phyloP scores from a whole-genome alignment of 2,888 invertebrate species.

The Drosophila kokeensis region DNA sequence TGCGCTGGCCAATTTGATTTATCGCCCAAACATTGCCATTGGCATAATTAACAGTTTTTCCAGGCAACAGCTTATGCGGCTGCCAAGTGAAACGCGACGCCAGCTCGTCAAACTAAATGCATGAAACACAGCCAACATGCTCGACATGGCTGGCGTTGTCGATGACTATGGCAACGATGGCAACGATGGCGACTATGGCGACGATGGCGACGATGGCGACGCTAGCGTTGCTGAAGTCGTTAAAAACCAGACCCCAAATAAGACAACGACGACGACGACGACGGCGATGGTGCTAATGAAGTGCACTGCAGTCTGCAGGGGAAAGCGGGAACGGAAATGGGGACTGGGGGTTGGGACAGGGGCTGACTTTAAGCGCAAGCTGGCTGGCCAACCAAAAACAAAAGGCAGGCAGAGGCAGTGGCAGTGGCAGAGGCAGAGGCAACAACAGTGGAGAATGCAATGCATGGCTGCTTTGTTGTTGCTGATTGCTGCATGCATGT shows the following conservation, averaged over 20 bases:
- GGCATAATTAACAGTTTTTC: slow-evolving; percentile 66
- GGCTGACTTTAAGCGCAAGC: slow-evolving; percentile 59
- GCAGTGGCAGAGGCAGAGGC: slow-evolving; percentile 4
- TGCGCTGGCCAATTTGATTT: slow-evolving; percentile 71
- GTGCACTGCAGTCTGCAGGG: slow-evolving; percentile 56
- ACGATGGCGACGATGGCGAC: slow-evolving; percentile 12
- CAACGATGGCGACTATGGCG: slow-evolving; percentile 27
- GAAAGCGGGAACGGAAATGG: neutral
- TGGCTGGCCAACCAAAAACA: slow-evolving; percentile 77
- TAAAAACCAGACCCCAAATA: slow-evolving; percentile 53
- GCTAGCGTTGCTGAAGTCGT: slow-evolving; percentile 54
- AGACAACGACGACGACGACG: slow-evolving; percentile 46
- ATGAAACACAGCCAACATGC: slow-evolving; percentile 14
- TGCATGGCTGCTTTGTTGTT: slow-evolving; percentile 62
- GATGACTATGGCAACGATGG: slow-evolving; percentile 23
- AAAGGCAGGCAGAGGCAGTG: slow-evolving; percentile 50
- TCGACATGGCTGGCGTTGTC: slow-evolving; percentile 25
- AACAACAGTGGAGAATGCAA: slow-evolving; percentile 39
- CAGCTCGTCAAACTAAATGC: slow-evolving; percentile 27
- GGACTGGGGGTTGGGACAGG: slow-evolving; percentile 22
- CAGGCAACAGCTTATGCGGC: slow-evolving; percentile 13
- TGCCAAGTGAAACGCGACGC: slow-evolving; percentile 56
- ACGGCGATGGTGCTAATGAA: slow-evolving; percentile 74
- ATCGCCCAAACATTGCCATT: slow-evolving; percentile 50
- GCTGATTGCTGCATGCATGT: slow-evolving; percentile 38